These are phyloP conservation scores for Acromyrmex heyeri DNA, from an alignment of 1,140 invertebrate species.

Conservation along the genomic window DNA sequence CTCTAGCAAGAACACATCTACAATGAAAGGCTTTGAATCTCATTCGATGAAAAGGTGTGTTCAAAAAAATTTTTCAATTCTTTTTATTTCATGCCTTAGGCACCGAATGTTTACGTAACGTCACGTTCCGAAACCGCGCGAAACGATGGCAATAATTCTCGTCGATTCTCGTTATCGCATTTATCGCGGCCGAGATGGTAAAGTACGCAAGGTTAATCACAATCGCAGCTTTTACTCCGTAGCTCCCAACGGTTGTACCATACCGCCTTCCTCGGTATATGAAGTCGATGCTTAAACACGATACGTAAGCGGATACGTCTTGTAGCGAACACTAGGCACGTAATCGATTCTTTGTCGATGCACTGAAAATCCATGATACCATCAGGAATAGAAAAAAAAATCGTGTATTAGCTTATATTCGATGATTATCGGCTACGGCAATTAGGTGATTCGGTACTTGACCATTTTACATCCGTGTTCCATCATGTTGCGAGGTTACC, in stretches of 20 bases:
- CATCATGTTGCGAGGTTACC: not conserved
- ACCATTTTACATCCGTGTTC: conserved; percentile 42
- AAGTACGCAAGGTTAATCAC: conserved; percentile 50
- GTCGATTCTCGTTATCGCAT: not conserved
- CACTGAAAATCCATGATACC: conserved; percentile 38
- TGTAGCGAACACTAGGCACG: not conserved
- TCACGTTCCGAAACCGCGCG: not conserved
- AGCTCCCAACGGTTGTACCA: conserved; percentile 2
- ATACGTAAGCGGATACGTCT: conserved; percentile 15
- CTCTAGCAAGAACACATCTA: not conserved
- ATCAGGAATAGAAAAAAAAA: conserved; percentile 21
- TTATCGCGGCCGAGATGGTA: conserved; percentile 34
- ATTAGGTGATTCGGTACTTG: conserved; percentile 31
- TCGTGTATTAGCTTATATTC: conserved; percentile 50
- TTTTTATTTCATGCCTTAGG: not conserved
- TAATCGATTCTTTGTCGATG: conserved; percentile 29
- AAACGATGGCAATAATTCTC: not conserved
- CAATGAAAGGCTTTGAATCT: not conserved
- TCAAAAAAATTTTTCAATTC: not conserved
- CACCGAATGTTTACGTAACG: not conserved
- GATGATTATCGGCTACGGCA: conserved; percentile 44
- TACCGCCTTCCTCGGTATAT: conserved; percentile 12
- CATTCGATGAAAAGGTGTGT: not conserved
- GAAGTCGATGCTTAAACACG: conserved; percentile 31
- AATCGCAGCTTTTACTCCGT: conserved; percentile 13